Conservation (phyloP, 2,888 invertebrate genomes). For the Ceraclea dissimilis region DNA sequence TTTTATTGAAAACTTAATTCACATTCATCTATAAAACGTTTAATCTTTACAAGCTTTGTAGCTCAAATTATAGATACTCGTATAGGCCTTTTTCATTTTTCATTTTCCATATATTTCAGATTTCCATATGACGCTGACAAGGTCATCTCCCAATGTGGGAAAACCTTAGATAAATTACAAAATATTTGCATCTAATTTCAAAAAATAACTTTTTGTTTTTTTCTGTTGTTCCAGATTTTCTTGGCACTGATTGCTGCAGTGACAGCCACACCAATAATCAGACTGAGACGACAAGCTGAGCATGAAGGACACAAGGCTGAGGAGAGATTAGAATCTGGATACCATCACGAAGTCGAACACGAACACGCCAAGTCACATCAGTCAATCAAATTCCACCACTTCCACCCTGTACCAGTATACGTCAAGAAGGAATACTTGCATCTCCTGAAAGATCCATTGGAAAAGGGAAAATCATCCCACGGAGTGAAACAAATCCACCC, state of each 20-base stretch:
- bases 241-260: conserved; percentile 44
- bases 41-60: too few species aligned
- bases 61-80: too few species aligned
- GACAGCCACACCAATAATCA: conserved; percentile 36
- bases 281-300: conserved; percentile 32
- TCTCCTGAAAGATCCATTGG: conserved; percentile 55
- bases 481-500: conserved; percentile 55
- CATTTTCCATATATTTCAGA: too few species aligned
- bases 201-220: too few species aligned
- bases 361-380: conserved; percentile 64
- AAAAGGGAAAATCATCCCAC: conserved; percentile 54
- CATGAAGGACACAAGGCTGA: conserved; percentile 36
- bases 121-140: too few species aligned
- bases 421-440: conserved; percentile 61
- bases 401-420: conserved; percentile 62
- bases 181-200: too few species aligned
- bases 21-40: too few species aligned
- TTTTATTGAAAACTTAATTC: too few species aligned
- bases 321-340: conserved; percentile 42
- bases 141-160: too few species aligned
- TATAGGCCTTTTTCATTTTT: too few species aligned
- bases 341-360: conserved; percentile 53
- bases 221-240: conserved; percentile 36
- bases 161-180: too few species aligned
- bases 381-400: conserved; percentile 62